Evolutionary conservation across 64 coral and sea anemone genomes (phyloP).

Genomic region (Montipora sp.): DNA sequence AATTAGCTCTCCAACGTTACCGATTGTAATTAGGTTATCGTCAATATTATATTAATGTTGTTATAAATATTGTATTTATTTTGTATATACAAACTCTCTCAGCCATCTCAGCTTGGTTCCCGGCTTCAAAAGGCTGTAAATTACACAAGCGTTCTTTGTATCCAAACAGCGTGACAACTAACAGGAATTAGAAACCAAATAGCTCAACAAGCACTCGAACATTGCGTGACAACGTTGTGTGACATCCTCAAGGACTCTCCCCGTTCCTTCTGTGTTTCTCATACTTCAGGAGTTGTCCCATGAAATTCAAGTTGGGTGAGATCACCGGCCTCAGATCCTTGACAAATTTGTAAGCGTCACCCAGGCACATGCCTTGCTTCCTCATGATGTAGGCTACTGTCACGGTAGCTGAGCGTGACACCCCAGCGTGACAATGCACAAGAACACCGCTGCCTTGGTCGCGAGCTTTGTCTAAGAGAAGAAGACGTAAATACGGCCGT

Average conservation of each 20-base stretch:
- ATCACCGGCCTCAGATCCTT: slow-evolving; percentile 96
- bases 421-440: slow-evolving; percentile 98
- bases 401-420: slow-evolving; percentile 99
- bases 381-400: slow-evolving; percentile 98
- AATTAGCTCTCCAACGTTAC: not conserved
- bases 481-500: not conserved
- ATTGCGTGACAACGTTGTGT: not conserved
- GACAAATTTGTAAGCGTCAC: slow-evolving; percentile 96
- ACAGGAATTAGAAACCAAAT: not conserved
- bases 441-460: slow-evolving; percentile 73
- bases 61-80: not conserved
- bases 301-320: slow-evolving; percentile 98
- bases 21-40: slow-evolving; percentile 3
- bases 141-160: not conserved
- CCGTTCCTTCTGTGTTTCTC: slow-evolving; percentile 95
- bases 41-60: not conserved
- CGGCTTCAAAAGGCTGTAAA: not conserved
- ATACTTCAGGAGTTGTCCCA: slow-evolving; percentile 98
- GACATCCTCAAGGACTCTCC: not conserved
- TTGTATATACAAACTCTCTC: slow-evolving; percentile 28
- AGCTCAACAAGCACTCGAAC: no score
- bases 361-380: slow-evolving; percentile 80
- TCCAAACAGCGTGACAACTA: not conserved
- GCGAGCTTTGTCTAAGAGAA: slow-evolving; percentile 85
- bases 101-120: not conserved